Conservation (phyloP, 2,797 vertebrate genomes). For the Poeciliopsis gracilis region DNA sequence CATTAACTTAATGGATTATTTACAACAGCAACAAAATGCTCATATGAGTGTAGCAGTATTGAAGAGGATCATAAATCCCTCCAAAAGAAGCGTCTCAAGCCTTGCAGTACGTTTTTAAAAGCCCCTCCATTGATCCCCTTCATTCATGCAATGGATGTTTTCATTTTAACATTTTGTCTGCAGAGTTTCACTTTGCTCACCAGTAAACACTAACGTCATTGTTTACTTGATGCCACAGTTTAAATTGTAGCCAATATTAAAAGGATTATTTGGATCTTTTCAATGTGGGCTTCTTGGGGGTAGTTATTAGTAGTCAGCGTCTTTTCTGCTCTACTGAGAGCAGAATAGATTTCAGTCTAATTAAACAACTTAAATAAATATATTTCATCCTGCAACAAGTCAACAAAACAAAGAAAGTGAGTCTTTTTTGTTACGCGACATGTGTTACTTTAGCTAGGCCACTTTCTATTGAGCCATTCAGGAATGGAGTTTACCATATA, state of each 20-base stretch:
- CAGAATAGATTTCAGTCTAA: background rate
- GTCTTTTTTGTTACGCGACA: no score
- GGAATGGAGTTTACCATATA: no score
- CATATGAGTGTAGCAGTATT: slow-evolving; percentile 42
- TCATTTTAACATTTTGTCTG: slow-evolving; percentile 2
- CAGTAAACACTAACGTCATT: background rate
- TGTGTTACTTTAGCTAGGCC: no score
- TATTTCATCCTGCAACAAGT: background rate
- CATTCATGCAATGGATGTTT: slow-evolving; percentile 22
- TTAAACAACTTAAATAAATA: background rate
- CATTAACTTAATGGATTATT: slow-evolving; percentile 65
- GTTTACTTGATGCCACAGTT: background rate
- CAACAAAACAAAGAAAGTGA: background rate
- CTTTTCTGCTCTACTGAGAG: background rate
- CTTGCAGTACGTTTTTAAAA: slow-evolving; percentile 35
- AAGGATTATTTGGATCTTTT: background rate
- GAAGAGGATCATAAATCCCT: slow-evolving; percentile 50
- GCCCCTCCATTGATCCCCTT: slow-evolving; percentile 35
- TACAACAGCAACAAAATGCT: slow-evolving; percentile 49
- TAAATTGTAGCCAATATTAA: slow-evolving; percentile 3
- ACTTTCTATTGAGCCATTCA: no score
- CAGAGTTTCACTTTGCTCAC: background rate
- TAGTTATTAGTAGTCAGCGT: background rate
- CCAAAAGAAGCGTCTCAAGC: slow-evolving; percentile 29
- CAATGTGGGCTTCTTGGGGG: background rate